Evolutionary conservation across 2,113 vertebrate species (phyloP).

Genomic region (Delphinus delphis): DNA sequence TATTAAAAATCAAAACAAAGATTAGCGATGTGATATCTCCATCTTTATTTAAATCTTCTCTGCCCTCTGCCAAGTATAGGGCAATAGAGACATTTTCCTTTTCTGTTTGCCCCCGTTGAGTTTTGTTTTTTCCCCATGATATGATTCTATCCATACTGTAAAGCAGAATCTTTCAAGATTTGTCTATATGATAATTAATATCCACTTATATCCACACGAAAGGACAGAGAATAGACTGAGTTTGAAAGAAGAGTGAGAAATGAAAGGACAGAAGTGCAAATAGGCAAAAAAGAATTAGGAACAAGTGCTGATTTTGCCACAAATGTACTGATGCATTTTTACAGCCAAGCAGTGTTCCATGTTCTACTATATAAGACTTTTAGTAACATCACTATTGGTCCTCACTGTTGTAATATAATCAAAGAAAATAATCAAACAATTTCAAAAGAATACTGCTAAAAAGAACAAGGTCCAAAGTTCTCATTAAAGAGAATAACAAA

Average conservation of each 20-base stretch:
- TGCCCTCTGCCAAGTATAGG: neutral
- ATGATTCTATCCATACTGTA: neutral
- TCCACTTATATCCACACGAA: neutral
- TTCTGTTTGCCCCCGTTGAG: neutral
- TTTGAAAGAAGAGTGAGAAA: neutral
- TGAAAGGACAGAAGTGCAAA: neutral
- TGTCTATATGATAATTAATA: neutral
- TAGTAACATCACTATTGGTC: neutral
- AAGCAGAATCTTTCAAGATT: neutral
- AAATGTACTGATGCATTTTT: neutral
- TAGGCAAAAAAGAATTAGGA: neutral
- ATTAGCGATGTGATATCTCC: neutral
- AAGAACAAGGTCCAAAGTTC: neutral
- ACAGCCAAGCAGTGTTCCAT: neutral
- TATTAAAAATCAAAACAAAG: conserved; percentile 26
- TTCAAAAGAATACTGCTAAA: neutral
- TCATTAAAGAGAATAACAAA: neutral
- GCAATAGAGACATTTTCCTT: neutral
- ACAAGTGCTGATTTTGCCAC: neutral
- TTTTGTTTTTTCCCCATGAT: neutral
- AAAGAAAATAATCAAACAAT: conserved; percentile 32
- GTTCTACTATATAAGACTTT: neutral
- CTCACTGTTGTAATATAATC: neutral
- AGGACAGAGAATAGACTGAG: neutral
- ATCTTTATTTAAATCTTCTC: neutral